phyloP scores from a whole-genome alignment of 2,797 vertebrate species.

The Euphonia xanthogaster region DNA sequence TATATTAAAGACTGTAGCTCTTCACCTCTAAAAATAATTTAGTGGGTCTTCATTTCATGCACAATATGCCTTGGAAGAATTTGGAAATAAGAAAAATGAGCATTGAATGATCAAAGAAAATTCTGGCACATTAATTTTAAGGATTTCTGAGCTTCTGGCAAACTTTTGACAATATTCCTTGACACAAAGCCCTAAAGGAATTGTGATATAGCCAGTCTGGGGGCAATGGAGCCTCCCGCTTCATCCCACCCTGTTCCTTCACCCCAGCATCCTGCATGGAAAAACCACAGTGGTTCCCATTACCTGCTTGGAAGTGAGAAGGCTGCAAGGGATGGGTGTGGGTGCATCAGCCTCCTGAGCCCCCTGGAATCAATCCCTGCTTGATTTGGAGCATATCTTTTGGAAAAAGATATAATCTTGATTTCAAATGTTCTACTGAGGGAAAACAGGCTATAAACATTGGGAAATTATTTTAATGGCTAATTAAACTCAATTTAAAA shows the following conservation, averaged over 20 bases:
- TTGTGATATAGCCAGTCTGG: not conserved
- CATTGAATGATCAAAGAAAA: not conserved
- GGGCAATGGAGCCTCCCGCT: not conserved
- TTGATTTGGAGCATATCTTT: not conserved
- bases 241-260: not conserved
- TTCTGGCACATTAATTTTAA: not conserved
- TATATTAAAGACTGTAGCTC: not conserved
- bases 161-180: not conserved
- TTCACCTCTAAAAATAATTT: not conserved
- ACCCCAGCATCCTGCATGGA: not conserved
- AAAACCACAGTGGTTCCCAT: not conserved
- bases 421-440: not conserved
- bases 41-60: fast-evolving
- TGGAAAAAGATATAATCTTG: not conserved
- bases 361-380: not conserved
- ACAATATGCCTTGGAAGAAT: not conserved
- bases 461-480: not conserved
- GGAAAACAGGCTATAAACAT: not conserved
- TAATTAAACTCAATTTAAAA: constrained; percentile 49
- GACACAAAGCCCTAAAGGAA: not conserved
- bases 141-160: not conserved
- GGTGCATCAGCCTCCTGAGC: not conserved
- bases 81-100: not conserved
- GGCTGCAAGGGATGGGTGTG: not conserved
- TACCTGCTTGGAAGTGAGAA: not conserved